phyloP scores from a whole-genome alignment of 2,797 vertebrate genomes.

The Diglossa cyanea region DNA sequence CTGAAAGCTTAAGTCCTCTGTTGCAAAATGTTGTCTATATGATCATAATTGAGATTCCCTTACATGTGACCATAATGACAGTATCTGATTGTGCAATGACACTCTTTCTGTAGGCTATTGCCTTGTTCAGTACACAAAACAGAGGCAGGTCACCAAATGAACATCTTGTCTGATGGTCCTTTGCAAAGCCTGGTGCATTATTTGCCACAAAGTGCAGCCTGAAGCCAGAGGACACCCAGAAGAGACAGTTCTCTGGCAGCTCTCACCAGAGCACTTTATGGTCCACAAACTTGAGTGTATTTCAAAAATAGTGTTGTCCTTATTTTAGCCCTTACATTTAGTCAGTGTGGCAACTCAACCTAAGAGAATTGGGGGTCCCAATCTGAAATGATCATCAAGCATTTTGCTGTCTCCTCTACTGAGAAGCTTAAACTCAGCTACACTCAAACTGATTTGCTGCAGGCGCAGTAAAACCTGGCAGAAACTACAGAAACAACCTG shows the following conservation, averaged over 20 bases:
- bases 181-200: background rate
- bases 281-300: background rate
- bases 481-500: background rate
- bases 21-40: background rate
- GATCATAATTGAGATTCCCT: background rate
- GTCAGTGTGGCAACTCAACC: background rate
- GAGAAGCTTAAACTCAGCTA: background rate
- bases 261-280: background rate
- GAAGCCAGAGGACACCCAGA: background rate
- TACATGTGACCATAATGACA: rapidly evolving
- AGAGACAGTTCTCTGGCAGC: background rate
- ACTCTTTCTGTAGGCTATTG: background rate
- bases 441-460: background rate
- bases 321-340: background rate
- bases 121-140: background rate
- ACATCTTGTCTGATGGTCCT: background rate
- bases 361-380: background rate
- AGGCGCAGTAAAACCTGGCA: background rate
- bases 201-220: background rate
- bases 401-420: background rate
- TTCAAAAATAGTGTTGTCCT: rapidly evolving
- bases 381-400: background rate
- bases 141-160: background rate
- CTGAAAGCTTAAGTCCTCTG: background rate
- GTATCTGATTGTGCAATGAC: background rate